These are phyloP conservation scores for Labroides dimidiatus DNA, from an alignment of 2,797 vertebrate genomes.

Conservation along the genomic window DNA sequence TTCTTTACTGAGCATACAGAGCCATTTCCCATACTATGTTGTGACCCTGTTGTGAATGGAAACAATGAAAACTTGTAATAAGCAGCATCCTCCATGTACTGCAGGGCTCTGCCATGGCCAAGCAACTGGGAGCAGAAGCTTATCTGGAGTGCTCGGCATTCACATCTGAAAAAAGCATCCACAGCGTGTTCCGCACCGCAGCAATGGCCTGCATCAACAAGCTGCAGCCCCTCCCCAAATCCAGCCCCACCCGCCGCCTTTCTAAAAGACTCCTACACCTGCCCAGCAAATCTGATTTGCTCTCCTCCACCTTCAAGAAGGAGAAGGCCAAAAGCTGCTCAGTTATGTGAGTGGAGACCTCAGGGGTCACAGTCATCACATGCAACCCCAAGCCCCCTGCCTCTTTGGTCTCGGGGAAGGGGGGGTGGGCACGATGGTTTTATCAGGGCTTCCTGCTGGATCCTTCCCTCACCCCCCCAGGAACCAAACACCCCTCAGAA, in stretches of 20 bases:
- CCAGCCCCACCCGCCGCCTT: constrained; percentile 90
- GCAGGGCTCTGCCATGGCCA: constrained; percentile 92
- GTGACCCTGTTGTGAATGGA: not conserved
- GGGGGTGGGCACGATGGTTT: constrained; percentile 82
- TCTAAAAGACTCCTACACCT: constrained; percentile 95
- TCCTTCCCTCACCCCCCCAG: constrained; percentile 82
- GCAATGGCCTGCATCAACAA: constrained; percentile 92
- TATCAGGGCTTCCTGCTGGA: constrained; percentile 81
- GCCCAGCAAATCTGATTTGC: constrained; percentile 93
- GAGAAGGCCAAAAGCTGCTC: constrained; percentile 97
- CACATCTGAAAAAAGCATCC: constrained; percentile 96
- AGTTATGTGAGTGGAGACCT: constrained; percentile 88
- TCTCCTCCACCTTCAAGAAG: constrained; percentile 95
- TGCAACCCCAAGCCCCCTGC: constrained; percentile 73
- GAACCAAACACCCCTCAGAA: constrained; percentile 80
- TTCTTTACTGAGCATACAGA: not conserved
- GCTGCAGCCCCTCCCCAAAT: constrained; percentile 82
- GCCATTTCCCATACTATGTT: not conserved
- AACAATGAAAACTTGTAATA: not conserved
- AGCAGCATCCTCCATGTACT: not conserved
- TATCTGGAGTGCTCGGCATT: constrained; percentile 97
- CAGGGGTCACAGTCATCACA: constrained; percentile 61
- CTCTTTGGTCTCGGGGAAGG: constrained; percentile 82
- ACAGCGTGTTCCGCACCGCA: constrained; percentile 93
- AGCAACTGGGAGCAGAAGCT: constrained; percentile 92